Base-by-base conservation (phyloP, 37 sponge, comb jelly and placozoan genomes). In the Bolinopsis microptera region DNA sequence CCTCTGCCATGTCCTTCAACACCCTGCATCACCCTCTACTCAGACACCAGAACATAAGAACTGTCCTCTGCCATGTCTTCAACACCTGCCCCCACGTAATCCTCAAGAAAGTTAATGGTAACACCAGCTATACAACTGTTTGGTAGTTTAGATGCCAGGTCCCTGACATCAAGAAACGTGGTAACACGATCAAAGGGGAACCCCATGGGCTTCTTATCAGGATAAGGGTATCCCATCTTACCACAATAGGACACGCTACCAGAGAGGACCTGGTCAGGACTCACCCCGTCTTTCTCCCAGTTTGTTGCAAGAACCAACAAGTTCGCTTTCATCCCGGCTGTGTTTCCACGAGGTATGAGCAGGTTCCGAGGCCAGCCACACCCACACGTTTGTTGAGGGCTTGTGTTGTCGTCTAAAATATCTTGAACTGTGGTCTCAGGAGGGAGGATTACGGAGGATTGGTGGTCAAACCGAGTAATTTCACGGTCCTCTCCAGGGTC, bases 341-440 rank as follows among this genome's bases (percentile, higher is more conserved):
- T 28, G 35, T 3, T 41, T 13, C 90, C 90, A 5, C 90, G 0
- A 41, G 90, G 90, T 0, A 86, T 23, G 67, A 86, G 67, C 38
- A 86, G 67, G 67, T 86, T 86, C 18, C 41, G 90, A 1, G 90
- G 90, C 90, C 90, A 86, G 28, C 90, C 90, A 86, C 90, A 86
- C 90, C 90, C 90, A 86, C 90, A 86, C 3, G 27, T 1, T 1
- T 16, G 26, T 39, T n/a, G 30, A 3, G 24, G 0, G 5, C 61
- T 13, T 0, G 30, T 24, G 28, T 26, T 86, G 22, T 38, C 90
- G 18, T 0, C n/a, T 61, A 28, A 25, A 25, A 86, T 86, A 24
- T 86, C 90, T 26, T 86, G n/a, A 13, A 86, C 67, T 0, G 90
- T 86, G 38, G 23, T 38, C 90, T 86, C 90, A 39, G 48, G 67